phyloP scores from a whole-genome alignment of 2,888 invertebrate genomes.

The Abscondita cerata region DNA sequence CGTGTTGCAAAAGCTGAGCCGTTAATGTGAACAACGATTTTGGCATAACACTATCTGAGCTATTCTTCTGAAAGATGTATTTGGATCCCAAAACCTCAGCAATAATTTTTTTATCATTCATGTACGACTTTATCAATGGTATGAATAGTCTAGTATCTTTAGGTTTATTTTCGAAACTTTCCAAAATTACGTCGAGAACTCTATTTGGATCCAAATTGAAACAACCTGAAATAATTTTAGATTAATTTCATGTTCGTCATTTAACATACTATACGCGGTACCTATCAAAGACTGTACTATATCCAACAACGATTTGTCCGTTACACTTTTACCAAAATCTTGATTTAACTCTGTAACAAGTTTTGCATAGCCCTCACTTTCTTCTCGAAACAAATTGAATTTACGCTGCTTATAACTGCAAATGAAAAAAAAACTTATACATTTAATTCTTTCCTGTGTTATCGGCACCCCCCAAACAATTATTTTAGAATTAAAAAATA shows the following conservation, averaged over 20 bases:
- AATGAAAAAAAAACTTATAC: constrained; percentile 41
- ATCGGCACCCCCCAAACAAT: constrained; percentile 40
- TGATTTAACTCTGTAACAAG: constrained; percentile 92
- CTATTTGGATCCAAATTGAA: constrained; percentile 99
- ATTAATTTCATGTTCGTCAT: constrained; percentile 14
- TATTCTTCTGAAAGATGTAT: constrained; percentile 73
- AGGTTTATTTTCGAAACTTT: constrained; percentile 92
- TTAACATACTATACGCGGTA: constrained; percentile 54
- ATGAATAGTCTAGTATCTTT: constrained; percentile 83
- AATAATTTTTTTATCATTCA: constrained; percentile 86
- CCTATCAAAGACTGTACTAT: constrained; percentile 94
- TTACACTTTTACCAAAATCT: constrained; percentile 70
- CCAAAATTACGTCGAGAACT: constrained; percentile 94
- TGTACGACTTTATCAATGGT: constrained; percentile 84
- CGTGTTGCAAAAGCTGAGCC: constrained; percentile 87
- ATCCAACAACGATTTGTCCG: constrained; percentile 77
- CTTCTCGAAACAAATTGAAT: constrained; percentile 97
- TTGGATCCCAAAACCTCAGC: constrained; percentile 97
- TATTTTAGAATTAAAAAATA: constrained; percentile 32
- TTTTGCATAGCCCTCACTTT: constrained; percentile 99
- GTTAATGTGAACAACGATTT: constrained; percentile 87
- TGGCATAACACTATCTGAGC: constrained; percentile 73
- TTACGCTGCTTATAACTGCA: constrained; percentile 98
- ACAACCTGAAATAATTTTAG: constrained; percentile 73
- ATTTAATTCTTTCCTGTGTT: too few relatives aligned